Evolutionary conservation across 2,113 vertebrate species (phyloP).

Genomic region (Zeus faber): DNA sequence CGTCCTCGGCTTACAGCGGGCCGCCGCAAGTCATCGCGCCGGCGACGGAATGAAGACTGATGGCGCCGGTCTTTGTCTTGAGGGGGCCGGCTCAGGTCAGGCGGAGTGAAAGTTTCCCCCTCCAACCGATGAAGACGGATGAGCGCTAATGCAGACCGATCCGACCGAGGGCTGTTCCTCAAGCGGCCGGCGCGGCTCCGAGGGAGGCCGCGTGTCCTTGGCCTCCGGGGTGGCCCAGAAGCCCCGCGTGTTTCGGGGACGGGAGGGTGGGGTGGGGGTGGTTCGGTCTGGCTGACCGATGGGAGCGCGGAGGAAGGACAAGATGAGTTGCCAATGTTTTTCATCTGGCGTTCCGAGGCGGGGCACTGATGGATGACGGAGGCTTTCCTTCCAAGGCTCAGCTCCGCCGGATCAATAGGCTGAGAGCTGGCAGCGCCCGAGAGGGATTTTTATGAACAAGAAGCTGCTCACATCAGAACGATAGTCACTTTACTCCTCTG

Average conservation of each 20-base stretch:
- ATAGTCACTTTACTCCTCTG: constrained; percentile 20
- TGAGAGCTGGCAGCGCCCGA: constrained; percentile 12
- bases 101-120: constrained; percentile 21
- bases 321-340: constrained; percentile 29
- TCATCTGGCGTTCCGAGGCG: constrained; percentile 32
- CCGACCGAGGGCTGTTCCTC: constrained; percentile 26
- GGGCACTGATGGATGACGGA: constrained; percentile 41
- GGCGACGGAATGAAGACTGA: constrained; percentile 56
- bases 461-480: too few relatives aligned
- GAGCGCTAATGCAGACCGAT: constrained; percentile 37
- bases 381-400: constrained; percentile 12
- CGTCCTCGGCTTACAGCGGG: too few relatives aligned
- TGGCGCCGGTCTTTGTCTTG: constrained; percentile 33
- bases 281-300: constrained; percentile 22
- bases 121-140: constrained; percentile 50
- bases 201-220: constrained; percentile 44
- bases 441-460: too few relatives aligned
- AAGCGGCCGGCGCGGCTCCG: constrained; percentile 13
- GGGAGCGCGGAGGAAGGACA: constrained; percentile 9
- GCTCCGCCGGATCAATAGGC: constrained; percentile 45
- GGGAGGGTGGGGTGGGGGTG: constrained; percentile 4
- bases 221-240: constrained; percentile 22
- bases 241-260: too few relatives aligned
- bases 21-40: too few relatives aligned
- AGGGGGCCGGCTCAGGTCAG: too few relatives aligned